Evolutionary conservation across 2,113 vertebrate species (phyloP).

Genomic region (Orthochromis malagaraziensis): DNA sequence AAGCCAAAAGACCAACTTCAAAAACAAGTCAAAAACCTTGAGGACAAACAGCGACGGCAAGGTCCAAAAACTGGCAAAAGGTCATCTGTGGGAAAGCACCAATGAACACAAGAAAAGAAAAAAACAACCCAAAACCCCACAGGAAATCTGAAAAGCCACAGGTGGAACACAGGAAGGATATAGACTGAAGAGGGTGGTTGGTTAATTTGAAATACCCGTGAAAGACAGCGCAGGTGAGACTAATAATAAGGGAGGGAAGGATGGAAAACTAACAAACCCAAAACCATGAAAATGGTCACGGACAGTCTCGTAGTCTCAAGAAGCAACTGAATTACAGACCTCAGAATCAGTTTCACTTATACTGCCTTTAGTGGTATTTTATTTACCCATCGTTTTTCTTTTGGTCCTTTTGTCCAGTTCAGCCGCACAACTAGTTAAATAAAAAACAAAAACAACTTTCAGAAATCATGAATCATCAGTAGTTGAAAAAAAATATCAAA

Average conservation of each 20-base stretch:
- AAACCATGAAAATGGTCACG: neutral
- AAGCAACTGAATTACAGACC: neutral
- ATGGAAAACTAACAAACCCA: neutral
- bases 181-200: neutral
- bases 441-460: neutral
- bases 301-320: neutral
- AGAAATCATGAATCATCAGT: neutral
- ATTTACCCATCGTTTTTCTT: neutral
- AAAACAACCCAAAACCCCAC: neutral
- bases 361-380: neutral
- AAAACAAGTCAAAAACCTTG: neutral
- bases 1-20: neutral
- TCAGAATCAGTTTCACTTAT: neutral
- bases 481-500: fast-evolving
- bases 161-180: neutral
- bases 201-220: neutral
- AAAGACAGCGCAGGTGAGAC: neutral
- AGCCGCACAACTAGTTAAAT: neutral
- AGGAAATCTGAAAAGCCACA: neutral
- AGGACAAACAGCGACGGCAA: neutral
- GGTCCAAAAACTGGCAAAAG: neutral
- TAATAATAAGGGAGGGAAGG: neutral
- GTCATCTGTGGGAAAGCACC: neutral
- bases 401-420: neutral
- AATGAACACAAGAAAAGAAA: neutral